These are phyloP conservation scores for Actias luna DNA, from an alignment of 2,888 invertebrate genomes.

Conservation along the genomic window DNA sequence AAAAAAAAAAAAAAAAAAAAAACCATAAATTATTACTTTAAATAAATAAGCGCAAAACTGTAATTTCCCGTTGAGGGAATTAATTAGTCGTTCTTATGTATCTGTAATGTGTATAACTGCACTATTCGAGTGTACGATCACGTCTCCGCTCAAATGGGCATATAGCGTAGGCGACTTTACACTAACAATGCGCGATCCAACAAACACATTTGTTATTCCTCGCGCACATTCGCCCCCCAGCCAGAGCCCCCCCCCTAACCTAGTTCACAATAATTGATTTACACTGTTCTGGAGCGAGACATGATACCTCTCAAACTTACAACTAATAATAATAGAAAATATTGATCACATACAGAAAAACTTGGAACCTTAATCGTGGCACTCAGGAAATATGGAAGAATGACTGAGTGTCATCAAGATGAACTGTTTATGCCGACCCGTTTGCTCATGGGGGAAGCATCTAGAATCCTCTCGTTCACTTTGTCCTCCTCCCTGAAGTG, in stretches of 20 bases:
- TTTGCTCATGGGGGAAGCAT: slow-evolving; percentile 71
- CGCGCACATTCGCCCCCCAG: slow-evolving; percentile 3
- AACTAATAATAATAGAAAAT: slow-evolving; percentile 59
- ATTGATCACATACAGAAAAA: slow-evolving; percentile 67
- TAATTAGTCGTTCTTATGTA: slow-evolving; percentile 48
- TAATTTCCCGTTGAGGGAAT: slow-evolving; percentile 60
- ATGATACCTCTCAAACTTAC: slow-evolving; percentile 23
- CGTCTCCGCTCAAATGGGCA: slow-evolving; percentile 77
- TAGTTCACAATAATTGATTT: slow-evolving; percentile 29
- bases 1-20: too few relatives aligned
- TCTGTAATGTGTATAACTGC: slow-evolving; percentile 69
- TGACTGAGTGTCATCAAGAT: slow-evolving; percentile 68
- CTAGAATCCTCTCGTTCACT: slow-evolving; percentile 68
- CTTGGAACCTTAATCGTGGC: slow-evolving; percentile 67
- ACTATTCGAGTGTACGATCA: slow-evolving; percentile 66
- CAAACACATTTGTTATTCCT: slow-evolving; percentile 26
- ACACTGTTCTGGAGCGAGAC: neutral
- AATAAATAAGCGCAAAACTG: slow-evolving; percentile 56
- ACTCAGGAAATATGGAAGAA: slow-evolving; percentile 68
- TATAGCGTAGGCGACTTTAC: slow-evolving; percentile 67
- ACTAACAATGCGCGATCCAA: slow-evolving; percentile 68
- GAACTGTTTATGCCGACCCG: slow-evolving; percentile 67
- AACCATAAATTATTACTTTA: slow-evolving; percentile 50
- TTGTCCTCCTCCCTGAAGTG: slow-evolving; percentile 79
- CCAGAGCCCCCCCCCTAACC: slow-evolving; percentile 43